phyloP scores from a whole-genome alignment of 2,888 invertebrate genomes.

The Priocnemis perturbator region DNA sequence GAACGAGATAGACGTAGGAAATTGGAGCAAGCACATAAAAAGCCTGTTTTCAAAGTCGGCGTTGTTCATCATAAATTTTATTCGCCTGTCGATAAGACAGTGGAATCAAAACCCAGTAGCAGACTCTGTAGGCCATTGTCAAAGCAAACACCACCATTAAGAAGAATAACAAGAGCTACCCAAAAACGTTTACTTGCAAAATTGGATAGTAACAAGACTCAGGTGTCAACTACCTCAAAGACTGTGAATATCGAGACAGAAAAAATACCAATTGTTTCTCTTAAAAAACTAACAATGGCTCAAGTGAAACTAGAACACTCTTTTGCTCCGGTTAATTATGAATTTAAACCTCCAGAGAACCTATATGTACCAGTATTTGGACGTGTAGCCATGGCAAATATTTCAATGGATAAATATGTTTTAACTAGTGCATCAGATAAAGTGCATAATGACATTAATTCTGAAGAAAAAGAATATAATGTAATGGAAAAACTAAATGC shows the following conservation, averaged over 20 bases:
- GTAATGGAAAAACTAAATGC: not conserved
- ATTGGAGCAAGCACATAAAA: slow-evolving; percentile 51
- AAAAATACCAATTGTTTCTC: slow-evolving; percentile 14
- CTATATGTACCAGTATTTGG: slow-evolving; percentile 59
- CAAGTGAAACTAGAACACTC: slow-evolving; percentile 60
- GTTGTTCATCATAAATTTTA: slow-evolving; percentile 61
- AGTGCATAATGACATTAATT: not conserved
- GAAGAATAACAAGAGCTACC: slow-evolving; percentile 64
- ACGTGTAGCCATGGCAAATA: slow-evolving; percentile 19
- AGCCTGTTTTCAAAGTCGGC: slow-evolving; percentile 65
- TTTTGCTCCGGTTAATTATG: slow-evolving; percentile 78
- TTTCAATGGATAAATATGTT: not conserved
- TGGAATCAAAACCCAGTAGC: too few relatives aligned
- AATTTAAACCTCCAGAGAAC: slow-evolving; percentile 76
- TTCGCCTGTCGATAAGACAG: slow-evolving; percentile 47
- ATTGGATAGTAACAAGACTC: slow-evolving; percentile 8
- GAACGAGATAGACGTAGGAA: slow-evolving; percentile 53
- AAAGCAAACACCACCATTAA: slow-evolving; percentile 18
- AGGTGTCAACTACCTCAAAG: not conserved
- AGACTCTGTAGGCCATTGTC: slow-evolving; percentile 5
- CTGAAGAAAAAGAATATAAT: not conserved
- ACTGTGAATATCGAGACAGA: not conserved
- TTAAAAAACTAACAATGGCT: not conserved
- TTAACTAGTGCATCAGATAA: not conserved
- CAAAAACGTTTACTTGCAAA: slow-evolving; percentile 63